phyloP scores from a whole-genome alignment of 2,113 vertebrate species.

The Aspiorhynchus laticeps region DNA sequence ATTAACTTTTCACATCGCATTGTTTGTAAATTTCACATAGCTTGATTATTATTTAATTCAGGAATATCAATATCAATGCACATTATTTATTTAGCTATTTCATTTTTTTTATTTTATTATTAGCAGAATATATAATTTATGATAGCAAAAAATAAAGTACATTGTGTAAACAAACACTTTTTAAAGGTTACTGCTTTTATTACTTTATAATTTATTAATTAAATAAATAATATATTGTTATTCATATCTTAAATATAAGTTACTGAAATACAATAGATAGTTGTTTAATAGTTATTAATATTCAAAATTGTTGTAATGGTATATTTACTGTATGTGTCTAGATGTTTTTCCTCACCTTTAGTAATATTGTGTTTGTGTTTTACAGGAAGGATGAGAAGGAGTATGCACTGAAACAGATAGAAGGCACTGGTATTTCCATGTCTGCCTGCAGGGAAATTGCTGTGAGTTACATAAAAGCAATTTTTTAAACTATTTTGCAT shows the following conservation, averaged over 20 bases:
- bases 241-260: not conserved
- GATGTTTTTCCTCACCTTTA: not conserved
- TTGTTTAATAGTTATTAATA: not conserved
- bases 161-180: not conserved
- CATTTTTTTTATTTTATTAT: no score
- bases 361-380: slow-evolving; percentile 38
- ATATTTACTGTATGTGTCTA: not conserved
- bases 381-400: slow-evolving; percentile 98
- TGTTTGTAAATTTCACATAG: no score
- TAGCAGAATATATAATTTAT: not conserved
- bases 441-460: slow-evolving; percentile 99
- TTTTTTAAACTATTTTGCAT: not conserved
- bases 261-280: not conserved
- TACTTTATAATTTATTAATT: not conserved
- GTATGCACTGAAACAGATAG: slow-evolving; percentile 99
- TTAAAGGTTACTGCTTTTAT: not conserved
- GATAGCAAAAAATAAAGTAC: not conserved
- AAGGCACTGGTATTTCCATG: slow-evolving; percentile 99
- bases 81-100: no score
- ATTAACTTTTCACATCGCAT: no score
- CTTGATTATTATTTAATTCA: no score
- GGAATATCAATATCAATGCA: no score
- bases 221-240: not conserved
- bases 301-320: not conserved
- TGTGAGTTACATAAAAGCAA: slow-evolving; percentile 80